phyloP scores from a whole-genome alignment of 2,888 invertebrate species.

The Crocallis elinguaria region DNA sequence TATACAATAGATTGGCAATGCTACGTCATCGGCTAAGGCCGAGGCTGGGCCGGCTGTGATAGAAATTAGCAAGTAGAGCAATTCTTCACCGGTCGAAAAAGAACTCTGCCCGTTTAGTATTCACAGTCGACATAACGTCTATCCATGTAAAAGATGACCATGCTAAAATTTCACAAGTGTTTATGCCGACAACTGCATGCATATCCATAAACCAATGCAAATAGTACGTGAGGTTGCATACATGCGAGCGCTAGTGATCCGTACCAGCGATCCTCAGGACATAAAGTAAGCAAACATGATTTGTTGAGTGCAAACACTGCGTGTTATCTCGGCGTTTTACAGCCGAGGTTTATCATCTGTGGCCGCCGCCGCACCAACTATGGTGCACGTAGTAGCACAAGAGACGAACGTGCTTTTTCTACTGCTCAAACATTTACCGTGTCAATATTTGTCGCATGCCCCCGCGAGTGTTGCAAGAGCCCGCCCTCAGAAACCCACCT shows the following conservation, averaged over 20 bases:
- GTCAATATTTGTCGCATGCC: conserved; percentile 78
- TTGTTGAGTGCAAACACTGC: conserved; percentile 75
- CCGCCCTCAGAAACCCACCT: conserved; percentile 20
- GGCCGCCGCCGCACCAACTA: conserved; percentile 60
- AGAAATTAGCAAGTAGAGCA: too few species aligned
- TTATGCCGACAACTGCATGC: conserved; percentile 43
- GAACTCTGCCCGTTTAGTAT: neutral
- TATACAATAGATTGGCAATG: too few species aligned
- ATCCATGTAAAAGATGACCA: conserved; percentile 11
- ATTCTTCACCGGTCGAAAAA: too few species aligned
- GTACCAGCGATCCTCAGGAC: conserved; percentile 63
- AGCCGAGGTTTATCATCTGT: conserved; percentile 63
- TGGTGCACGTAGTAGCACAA: conserved; percentile 63
- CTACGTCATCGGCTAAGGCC: too few species aligned
- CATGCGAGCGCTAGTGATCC: conserved; percentile 61
- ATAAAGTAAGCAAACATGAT: conserved; percentile 76
- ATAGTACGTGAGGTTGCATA: conserved; percentile 77
- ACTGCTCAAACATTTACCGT: conserved; percentile 71
- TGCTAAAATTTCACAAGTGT: conserved; percentile 28
- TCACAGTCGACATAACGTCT: conserved; percentile 6
- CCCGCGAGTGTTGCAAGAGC: conserved; percentile 64
- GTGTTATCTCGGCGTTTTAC: conserved; percentile 66
- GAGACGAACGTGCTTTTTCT: conserved; percentile 69
- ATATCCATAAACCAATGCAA: conserved; percentile 61
- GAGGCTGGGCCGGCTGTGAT: too few species aligned